phyloP scores from a whole-genome alignment of 2,113 vertebrate species.

The Aspiorhynchus laticeps region DNA sequence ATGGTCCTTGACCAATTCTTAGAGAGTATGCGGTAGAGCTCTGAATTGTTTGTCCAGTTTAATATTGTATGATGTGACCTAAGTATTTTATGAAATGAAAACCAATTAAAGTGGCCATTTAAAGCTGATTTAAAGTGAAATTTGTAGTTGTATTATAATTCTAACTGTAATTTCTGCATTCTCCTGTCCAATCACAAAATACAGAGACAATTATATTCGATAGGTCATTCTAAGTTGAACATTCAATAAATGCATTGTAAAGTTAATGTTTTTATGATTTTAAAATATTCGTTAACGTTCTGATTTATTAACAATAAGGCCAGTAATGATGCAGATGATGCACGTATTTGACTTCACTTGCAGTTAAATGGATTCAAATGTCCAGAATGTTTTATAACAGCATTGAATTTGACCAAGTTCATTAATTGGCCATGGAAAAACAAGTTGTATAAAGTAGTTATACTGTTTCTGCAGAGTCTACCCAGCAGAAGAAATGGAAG shows the following conservation, averaged over 20 bases:
- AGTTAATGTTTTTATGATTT: background rate
- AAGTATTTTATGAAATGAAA: background rate
- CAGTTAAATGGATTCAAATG: background rate
- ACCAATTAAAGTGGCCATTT: background rate
- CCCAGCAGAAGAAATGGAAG: slow-evolving; percentile 20
- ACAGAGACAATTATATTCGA: background rate
- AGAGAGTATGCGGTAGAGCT: background rate
- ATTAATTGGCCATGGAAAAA: slow-evolving; percentile 16
- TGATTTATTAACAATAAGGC: background rate
- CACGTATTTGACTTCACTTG: background rate
- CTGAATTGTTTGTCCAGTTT: background rate
- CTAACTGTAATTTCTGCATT: background rate
- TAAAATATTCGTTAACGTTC: background rate
- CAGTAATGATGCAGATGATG: background rate
- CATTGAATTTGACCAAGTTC: background rate
- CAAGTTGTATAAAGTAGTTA: slow-evolving; percentile 1
- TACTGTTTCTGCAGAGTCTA: slow-evolving; percentile 8
- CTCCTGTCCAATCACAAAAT: background rate
- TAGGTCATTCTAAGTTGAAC: background rate
- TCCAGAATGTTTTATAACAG: background rate
- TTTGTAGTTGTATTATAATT: background rate
- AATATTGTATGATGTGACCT: background rate
- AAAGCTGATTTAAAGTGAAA: background rate
- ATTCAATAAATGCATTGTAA: background rate
- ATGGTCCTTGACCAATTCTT: background rate